A percentile compares a stretch with the other conserved stretches of the same genome.
These are phyloP conservation scores for Melangyna quadrimaculata DNA, from an alignment of 2,888 invertebrate genomes.

Conservation along the genomic window DNA sequence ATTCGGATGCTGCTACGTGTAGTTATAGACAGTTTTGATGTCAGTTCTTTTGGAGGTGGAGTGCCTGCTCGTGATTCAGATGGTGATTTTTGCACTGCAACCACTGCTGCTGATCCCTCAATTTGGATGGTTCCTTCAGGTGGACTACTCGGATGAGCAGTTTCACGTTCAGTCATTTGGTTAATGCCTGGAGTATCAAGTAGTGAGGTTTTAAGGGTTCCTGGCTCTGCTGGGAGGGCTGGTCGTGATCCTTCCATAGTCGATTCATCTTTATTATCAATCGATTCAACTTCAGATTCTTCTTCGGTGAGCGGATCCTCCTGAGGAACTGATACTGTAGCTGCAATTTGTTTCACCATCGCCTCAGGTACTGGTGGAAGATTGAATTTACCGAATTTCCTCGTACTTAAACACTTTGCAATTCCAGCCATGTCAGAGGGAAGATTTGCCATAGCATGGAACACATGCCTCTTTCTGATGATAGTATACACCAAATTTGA, in stretches of 20 bases:
- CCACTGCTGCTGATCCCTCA: conserved; percentile 17
- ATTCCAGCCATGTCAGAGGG: conserved; percentile 96
- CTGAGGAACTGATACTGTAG: conserved; percentile 70
- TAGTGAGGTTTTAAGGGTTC: conserved; percentile 93
- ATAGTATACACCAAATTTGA: conserved; percentile 99
- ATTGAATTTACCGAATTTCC: conserved; percentile 81
- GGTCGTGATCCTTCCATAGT: conserved; percentile 92
- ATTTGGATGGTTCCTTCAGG: conserved; percentile 62
- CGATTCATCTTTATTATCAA: conserved; percentile 71
- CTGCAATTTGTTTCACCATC: conserved; percentile 80
- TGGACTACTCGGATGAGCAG: conserved; percentile 87
- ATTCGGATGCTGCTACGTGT: conserved; percentile 86
- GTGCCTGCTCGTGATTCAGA: conserved; percentile 67
- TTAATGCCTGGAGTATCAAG: conserved; percentile 94
- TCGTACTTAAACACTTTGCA: conserved; percentile 80
- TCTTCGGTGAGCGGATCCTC: conserved; percentile 76
- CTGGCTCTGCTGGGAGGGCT: conserved; percentile 93
- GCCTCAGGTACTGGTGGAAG: conserved; percentile 79
- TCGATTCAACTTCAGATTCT: conserved; percentile 79
- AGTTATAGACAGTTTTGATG: conserved; percentile 76
- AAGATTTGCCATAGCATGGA: conserved; percentile 98
- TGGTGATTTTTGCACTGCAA: conserved; percentile 66
- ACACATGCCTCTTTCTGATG: conserved; percentile 98
- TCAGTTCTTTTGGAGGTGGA: conserved; percentile 70
- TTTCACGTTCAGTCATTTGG: conserved; percentile 96